These are phyloP conservation scores for Apamea epomidion DNA, from an alignment of 2,888 invertebrate species.

Conservation along the genomic window DNA sequence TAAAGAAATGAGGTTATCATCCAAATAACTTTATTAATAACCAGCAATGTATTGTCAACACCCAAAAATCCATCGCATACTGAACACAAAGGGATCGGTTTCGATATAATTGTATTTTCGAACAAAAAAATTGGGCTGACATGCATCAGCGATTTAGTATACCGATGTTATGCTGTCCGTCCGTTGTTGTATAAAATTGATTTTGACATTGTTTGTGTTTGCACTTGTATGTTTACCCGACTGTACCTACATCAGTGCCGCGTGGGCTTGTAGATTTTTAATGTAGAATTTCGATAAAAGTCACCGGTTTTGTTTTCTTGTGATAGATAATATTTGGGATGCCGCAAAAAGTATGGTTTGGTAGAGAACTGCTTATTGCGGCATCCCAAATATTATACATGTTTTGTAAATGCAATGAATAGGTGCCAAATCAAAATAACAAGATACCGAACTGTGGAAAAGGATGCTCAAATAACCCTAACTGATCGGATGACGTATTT, in stretches of 20 bases:
- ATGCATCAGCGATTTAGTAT: constrained; percentile 68
- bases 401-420: not conserved
- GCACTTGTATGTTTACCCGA: constrained; percentile 60
- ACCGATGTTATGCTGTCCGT: constrained; percentile 63
- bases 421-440: not conserved
- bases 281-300: constrained; percentile 20
- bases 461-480: not conserved
- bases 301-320: not conserved
- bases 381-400: not conserved
- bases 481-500: constrained; percentile 6
- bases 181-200: constrained; percentile 65
- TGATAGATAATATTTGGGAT: not conserved
- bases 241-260: constrained; percentile 33
- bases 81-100: constrained; percentile 75
- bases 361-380: not conserved
- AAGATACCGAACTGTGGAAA: not conserved
- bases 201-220: constrained; percentile 68
- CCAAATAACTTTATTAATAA: constrained; percentile 37
- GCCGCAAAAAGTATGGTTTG: not conserved
- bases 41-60: constrained; percentile 61
- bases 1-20: not conserved
- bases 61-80: constrained; percentile 44
- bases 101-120: constrained; percentile 77
- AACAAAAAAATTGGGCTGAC: constrained; percentile 79
- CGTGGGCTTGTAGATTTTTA: constrained; percentile 24